These are phyloP conservation scores for Mycteria americana DNA, from an alignment of 2,797 vertebrate species.

Conservation along the genomic window DNA sequence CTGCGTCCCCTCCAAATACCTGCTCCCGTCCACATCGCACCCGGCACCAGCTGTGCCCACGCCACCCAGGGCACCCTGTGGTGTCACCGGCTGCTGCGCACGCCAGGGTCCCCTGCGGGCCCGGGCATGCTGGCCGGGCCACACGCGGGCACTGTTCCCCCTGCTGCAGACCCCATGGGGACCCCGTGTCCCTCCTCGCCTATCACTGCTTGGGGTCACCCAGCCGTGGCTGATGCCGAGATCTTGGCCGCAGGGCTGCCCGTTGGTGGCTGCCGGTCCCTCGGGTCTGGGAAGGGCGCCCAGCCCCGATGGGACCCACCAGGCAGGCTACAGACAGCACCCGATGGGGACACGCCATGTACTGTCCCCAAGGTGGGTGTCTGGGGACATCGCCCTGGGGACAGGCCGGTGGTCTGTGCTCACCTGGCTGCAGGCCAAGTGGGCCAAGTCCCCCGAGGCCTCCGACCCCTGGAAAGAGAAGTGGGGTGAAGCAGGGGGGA, in stretches of 20 bases:
- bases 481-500: not conserved
- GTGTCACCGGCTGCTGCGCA: not conserved
- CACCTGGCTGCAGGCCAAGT: slow-evolving; percentile 65
- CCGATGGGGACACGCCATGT: accelerated
- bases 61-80: not conserved
- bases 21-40: not conserved
- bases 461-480: slow-evolving; percentile 48
- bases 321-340: not conserved
- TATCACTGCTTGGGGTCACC: not conserved
- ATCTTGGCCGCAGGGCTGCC: not conserved
- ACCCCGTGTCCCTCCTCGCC: not conserved
- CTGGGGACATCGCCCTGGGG: accelerated
- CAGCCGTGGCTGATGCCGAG: not conserved
- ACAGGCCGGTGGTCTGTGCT: not conserved
- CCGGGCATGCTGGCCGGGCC: not conserved
- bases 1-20: not conserved
- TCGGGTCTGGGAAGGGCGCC: not conserved
- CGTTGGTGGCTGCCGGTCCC: not conserved
- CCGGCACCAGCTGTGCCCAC: not conserved
- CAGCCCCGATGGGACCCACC: not conserved
- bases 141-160: not conserved
- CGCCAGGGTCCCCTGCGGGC: accelerated
- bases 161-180: not conserved
- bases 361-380: not conserved
- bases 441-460: slow-evolving; percentile 45